Conservation (phyloP, 2,888 invertebrate species). For the Autographa pulchrina region DNA sequence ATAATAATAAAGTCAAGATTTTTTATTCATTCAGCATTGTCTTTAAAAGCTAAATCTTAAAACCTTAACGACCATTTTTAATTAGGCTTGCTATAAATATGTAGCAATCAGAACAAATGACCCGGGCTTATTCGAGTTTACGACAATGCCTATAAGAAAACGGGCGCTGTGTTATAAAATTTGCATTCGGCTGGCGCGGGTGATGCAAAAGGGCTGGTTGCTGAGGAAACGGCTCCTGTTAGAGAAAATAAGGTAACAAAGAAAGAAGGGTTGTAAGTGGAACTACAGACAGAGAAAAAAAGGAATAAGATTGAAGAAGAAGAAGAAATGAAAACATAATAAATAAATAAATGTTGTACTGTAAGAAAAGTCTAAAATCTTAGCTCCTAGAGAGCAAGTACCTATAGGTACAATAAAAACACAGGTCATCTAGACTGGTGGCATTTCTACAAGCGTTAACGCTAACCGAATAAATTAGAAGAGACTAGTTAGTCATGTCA, state of each 20-base stretch:
- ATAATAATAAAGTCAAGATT: neutral
- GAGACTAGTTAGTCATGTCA: too few relatives aligned
- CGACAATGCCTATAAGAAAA: slow-evolving; percentile 86
- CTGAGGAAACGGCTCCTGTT: slow-evolving; percentile 69
- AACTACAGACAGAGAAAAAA: too few relatives aligned
- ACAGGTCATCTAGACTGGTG: too few relatives aligned
- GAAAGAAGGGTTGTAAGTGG: neutral
- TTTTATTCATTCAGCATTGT: neutral
- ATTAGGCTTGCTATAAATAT: slow-evolving; percentile 54
- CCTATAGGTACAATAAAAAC: too few relatives aligned
- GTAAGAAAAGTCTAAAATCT: too few relatives aligned
- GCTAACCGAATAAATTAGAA: too few relatives aligned
- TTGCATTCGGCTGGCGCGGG: slow-evolving; percentile 86
- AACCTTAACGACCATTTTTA: slow-evolving; percentile 33
- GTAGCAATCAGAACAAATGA: slow-evolving; percentile 83
- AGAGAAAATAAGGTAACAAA: neutral
- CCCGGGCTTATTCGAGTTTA: slow-evolving; percentile 82
- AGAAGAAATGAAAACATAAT: too few relatives aligned
- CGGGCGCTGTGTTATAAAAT: slow-evolving; percentile 88
- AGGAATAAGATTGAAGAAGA: too few relatives aligned
- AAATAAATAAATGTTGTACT: too few relatives aligned
- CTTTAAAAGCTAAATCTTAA: neutral
- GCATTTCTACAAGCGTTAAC: too few relatives aligned
- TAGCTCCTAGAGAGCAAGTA: too few relatives aligned
- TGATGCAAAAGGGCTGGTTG: slow-evolving; percentile 75